phyloP scores from a whole-genome alignment of 2,888 invertebrate species.

The Rhagonycha fulva region DNA sequence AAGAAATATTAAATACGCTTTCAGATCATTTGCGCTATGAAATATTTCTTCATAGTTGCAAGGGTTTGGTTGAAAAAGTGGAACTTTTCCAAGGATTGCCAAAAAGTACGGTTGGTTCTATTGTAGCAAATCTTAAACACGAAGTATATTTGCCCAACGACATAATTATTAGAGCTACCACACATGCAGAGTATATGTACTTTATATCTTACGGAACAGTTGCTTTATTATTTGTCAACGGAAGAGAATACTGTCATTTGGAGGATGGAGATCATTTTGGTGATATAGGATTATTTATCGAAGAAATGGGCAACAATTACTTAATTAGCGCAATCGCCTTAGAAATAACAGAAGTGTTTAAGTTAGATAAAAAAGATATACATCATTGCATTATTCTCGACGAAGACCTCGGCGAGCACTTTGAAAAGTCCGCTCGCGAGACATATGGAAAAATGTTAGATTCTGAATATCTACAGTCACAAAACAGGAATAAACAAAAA shows the following conservation, averaged over 20 bases:
- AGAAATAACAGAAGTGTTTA: conserved; percentile 49
- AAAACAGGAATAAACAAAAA: neutral
- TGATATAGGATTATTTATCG: conserved; percentile 40
- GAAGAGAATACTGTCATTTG: conserved; percentile 59
- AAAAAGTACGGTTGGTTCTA: conserved; percentile 54
- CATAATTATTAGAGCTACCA: conserved; percentile 52
- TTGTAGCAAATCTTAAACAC: conserved; percentile 58
- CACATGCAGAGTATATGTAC: conserved; percentile 55
- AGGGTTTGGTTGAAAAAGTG: conserved; percentile 59
- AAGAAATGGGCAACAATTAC: conserved; percentile 32
- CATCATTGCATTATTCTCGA: conserved; percentile 43
- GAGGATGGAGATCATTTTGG: conserved; percentile 61
- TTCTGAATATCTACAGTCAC: neutral
- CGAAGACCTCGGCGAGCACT: conserved; percentile 48
- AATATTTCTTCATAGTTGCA: conserved; percentile 60
- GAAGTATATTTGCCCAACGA: conserved; percentile 60
- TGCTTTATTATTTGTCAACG: conserved; percentile 51
- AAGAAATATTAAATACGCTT: conserved; percentile 45
- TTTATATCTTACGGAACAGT: conserved; percentile 60
- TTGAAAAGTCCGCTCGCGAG: conserved; percentile 50
- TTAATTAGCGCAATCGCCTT: conserved; percentile 39
- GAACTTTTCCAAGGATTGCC: conserved; percentile 59
- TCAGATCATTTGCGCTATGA: conserved; percentile 55
- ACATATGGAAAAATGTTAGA: conserved; percentile 34
- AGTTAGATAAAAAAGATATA: conserved; percentile 39